phyloP scores from a whole-genome alignment of 23 tunicate genomes.

The Phallusia fumigata region DNA sequence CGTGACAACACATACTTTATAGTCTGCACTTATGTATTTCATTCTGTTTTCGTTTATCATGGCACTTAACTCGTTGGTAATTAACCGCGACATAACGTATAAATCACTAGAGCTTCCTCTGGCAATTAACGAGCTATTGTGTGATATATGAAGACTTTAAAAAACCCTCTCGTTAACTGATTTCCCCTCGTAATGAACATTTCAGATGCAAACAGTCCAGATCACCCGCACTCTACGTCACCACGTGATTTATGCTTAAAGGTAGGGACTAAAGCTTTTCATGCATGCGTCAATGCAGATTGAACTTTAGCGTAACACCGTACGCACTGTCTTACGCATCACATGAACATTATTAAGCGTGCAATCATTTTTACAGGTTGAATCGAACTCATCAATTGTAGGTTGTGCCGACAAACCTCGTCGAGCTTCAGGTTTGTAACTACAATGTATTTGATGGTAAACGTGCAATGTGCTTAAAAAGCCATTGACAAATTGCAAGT shows the following conservation, averaged over 20 bases:
- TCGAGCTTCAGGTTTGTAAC: not conserved
- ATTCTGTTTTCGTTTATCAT: no score
- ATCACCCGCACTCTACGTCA: not conserved
- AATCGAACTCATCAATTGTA: not conserved
- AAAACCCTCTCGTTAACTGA: conserved; percentile 2
- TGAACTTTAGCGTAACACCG: not conserved
- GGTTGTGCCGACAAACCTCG: not conserved
- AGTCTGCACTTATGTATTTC: no score
- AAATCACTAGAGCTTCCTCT: not conserved
- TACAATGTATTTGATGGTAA: no score
- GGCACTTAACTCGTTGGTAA: no score
- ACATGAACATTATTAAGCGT: not conserved
- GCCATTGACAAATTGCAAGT: no score
- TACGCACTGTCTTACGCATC: no score
- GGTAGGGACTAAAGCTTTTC: not conserved
- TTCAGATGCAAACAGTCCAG: not conserved
- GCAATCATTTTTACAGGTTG: not conserved
- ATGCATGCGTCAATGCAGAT: not conserved
- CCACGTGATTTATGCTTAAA: not conserved
- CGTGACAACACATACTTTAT: no score
- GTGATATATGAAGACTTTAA: not conserved
- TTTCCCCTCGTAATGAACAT: conserved; percentile 8
- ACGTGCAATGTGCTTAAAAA: no score
- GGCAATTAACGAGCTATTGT: not conserved
- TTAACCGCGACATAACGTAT: no score